Base-by-base conservation (phyloP, 2,797 vertebrate species). In the Sebastes matsubarae region DNA sequence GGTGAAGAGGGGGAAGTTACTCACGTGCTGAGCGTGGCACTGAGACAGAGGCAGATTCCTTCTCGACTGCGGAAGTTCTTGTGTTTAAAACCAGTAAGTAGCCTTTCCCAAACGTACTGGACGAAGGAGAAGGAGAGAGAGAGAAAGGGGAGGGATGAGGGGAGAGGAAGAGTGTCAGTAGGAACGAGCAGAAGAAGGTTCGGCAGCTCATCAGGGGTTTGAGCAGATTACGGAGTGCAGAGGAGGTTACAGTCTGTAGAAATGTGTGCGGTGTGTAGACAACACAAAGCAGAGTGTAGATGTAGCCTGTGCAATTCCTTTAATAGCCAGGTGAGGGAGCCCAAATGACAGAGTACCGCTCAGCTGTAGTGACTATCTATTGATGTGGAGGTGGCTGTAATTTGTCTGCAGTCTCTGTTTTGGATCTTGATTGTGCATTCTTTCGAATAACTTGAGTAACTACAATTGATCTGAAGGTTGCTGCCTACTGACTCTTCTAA, bases 11-110 rank as follows among this genome's bases (percentile, higher is more conserved):
- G 67, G 83, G 82, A 87, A 87, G 67, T 63, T 70, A 97, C 98
- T 98, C 96, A 99, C 98, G 72, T 94, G 93, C 93, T 96, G 83
- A 99, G 96, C 22, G 98, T 98, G 93, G 97, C 95, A 89, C 96
- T 95, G 89, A 99, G 96, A 94, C 97, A 98, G 68, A 98, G 94
- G 93, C 98, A 99, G 79, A 98, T 84, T 87, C 97, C 97, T 95
- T 99, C 98, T 94, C 98, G 96, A 90, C 96, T 97, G 90, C 97
- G 97, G 96, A 97, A 98, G 95, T 99, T 99, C 96, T 99, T 99
- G 94, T 99, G 98, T 93, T 99, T 99, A 90, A 99, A 99, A 82
- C 97, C 96, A 88, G 94, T 92, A 91, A 96, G 90, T 88, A 99
- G 95, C 81, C 96, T 97, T 90, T 99, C 98, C 98, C 98, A 99